A percentile compares a stretch with the other conserved stretches of the same genome.
Conservation (phyloP, 1,140 invertebrate species). For the Gonioctena quinquepunctata region DNA sequence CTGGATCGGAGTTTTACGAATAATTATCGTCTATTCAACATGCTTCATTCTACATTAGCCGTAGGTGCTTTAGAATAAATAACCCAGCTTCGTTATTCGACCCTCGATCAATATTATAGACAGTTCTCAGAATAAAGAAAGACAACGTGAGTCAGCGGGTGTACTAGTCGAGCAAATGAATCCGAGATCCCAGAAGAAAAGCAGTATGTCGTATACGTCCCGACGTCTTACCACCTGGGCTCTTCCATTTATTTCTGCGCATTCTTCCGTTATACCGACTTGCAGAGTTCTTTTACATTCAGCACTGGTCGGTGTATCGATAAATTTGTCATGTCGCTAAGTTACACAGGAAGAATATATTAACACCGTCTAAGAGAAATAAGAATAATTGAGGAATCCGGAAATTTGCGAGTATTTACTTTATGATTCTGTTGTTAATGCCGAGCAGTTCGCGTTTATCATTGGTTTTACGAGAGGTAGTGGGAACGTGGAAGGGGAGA, state of each 20-base stretch:
- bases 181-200: neutral
- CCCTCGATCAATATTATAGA: neutral
- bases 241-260: conserved; percentile 32
- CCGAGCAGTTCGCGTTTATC: neutral
- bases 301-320: conserved; percentile 23
- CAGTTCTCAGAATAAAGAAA: neutral
- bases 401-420: conserved; percentile 24
- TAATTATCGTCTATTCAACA: no score
- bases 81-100: no score
- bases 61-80: no score
- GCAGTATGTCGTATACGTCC: neutral
- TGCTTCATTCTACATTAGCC: no score
- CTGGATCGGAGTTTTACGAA: no score
- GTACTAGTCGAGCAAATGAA: neutral
- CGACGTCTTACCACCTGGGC: conserved; percentile 32
- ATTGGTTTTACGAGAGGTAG: neutral
- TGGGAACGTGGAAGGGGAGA: neutral
- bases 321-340: conserved; percentile 41
- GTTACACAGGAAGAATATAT: conserved; percentile 40
- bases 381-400: conserved; percentile 35
- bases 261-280: conserved; percentile 28
- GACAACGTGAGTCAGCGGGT: neutral
- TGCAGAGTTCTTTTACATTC: conserved; percentile 17
- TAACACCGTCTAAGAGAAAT: conserved; percentile 29
- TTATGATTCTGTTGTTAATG: conserved; percentile 2